A percentile compares a stretch with the other conserved stretches of the same genome.
phyloP scores from a whole-genome alignment of 2,797 vertebrate genomes.

The Lophotriccus pileatus region DNA sequence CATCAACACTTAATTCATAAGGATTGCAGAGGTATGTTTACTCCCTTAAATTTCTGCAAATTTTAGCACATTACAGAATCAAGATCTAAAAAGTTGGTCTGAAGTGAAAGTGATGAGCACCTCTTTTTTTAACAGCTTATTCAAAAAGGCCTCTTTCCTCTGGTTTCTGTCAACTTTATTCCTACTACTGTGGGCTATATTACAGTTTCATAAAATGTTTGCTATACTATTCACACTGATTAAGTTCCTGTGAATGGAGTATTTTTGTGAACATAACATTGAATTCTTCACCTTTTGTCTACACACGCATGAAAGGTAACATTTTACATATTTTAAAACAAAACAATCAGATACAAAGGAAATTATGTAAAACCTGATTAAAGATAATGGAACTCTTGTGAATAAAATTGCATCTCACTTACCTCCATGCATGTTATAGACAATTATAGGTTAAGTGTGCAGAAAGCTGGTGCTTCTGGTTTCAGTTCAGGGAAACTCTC shows the following conservation, averaged over 20 bases:
- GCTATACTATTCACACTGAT: background rate
- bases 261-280: background rate
- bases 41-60: background rate
- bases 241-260: background rate
- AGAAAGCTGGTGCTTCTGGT: conserved; percentile 11
- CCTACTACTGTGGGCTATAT: background rate
- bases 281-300: background rate
- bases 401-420: background rate
- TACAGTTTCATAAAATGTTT: background rate
- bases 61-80: background rate
- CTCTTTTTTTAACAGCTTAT: background rate
- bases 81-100: background rate
- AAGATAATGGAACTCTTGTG: background rate
- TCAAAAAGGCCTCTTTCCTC: background rate
- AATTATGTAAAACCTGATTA: conserved; percentile 11
- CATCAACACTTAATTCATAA: background rate
- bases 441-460: background rate
- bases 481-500: conserved; percentile 9
- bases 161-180: background rate
- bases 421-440: background rate
- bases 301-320: background rate
- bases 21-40: background rate
- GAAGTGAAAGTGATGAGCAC: background rate
- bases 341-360: background rate
- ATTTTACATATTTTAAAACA: background rate